Evolutionary conservation across 2,113 vertebrate genomes (phyloP), one percentile per base, ranked within the genome.

Genomic region (Caloenas nicobarica): DNA sequence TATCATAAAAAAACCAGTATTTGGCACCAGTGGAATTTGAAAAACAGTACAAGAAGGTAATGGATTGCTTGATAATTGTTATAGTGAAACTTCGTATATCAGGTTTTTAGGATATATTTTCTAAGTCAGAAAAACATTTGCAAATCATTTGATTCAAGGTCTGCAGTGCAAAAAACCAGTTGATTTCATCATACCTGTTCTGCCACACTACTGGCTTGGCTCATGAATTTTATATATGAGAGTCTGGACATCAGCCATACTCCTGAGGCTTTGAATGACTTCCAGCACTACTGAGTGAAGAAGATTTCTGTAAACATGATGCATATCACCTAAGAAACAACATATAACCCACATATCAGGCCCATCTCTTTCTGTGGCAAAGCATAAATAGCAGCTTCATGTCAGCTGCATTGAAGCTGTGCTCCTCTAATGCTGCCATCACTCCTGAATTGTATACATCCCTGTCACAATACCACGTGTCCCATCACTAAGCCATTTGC

Each of bases 381-480:
- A 44, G 29, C 23, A 31, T 13, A 19, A 7, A 3, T 16, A 22
- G 21, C 51, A 54, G 54, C 38, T 36, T 19, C 44, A 13, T 4
- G 8, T 46, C 4, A 1, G 9, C 44, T n/a, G 28, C 13, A 5
- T 3, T 48, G 11, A 18, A 69, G 25, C 8, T n/a, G 25, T 11
- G 28, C 31, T 91, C 28, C 25, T 73, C 26, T 38, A 57, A 29
- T 2, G 9, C 29, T 89, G 18, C 33, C 28, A 23, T 26, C n/a
- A 34, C 70, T 34, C 36, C 42, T 1, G 0, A 81, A n/a, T 9
- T 48, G 10, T 23, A 4, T 13, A 22, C 1, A 6, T 53, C 56
- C 29, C 36, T 69, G 50, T 70, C 73, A 54, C 36, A 28, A 18
- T 7, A 40, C 14, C 51, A 10, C 2, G 16, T 36, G 28, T 40